These are phyloP conservation scores for Molothrus ater DNA, from an alignment of 2,797 vertebrate species.

Conservation along the genomic window DNA sequence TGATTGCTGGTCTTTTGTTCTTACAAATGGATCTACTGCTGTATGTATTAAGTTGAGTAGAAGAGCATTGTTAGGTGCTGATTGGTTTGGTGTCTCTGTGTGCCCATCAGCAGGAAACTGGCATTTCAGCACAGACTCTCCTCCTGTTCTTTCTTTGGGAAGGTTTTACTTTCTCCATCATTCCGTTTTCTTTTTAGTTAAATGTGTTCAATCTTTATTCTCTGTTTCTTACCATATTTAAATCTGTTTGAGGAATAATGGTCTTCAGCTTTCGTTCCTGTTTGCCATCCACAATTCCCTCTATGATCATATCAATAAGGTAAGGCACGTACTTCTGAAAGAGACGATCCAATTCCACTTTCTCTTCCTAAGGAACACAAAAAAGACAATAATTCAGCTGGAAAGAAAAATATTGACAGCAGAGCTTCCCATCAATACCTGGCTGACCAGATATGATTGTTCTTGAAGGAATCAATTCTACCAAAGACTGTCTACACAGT, in stretches of 20 bases:
- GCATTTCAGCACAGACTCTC: background rate
- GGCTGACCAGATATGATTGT: background rate
- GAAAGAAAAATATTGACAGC: background rate
- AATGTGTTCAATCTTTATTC: background rate
- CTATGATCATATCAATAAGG: slow-evolving; percentile 88
- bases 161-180: background rate
- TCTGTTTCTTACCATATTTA: slow-evolving; percentile 88
- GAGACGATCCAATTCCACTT: slow-evolving; percentile 76
- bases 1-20: background rate
- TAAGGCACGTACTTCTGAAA: slow-evolving; percentile 91
- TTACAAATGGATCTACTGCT: background rate
- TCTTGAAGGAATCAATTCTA: background rate
- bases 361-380: slow-evolving; percentile 75
- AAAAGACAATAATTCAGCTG: background rate
- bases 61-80: background rate
- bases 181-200: background rate
- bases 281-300: slow-evolving; percentile 87
- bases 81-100: background rate
- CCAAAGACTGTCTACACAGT: background rate
- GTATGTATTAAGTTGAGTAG: background rate
- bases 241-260: slow-evolving; percentile 90
- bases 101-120: background rate
- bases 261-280: slow-evolving; percentile 87
- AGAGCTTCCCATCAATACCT: background rate
- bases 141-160: background rate